These are phyloP conservation scores for Drosophila quadrilineata DNA, from an alignment of 1,140 invertebrate species.

Conservation along the genomic window DNA sequence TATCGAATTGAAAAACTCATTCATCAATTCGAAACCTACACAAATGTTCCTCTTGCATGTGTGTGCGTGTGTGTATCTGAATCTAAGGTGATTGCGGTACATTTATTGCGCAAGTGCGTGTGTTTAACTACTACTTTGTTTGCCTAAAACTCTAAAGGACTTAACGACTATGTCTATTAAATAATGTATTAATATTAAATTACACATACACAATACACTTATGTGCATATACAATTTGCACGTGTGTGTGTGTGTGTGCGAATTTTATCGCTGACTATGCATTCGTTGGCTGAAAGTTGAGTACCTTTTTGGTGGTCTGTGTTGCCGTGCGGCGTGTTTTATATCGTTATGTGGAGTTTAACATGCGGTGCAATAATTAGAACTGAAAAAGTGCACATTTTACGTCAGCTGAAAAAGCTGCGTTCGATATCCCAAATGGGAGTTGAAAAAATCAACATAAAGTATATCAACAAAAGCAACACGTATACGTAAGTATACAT, in stretches of 20 bases:
- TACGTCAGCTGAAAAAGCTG: background rate
- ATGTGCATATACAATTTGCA: background rate
- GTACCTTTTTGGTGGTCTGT: background rate
- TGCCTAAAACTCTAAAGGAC: too few species aligned
- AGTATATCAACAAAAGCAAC: background rate
- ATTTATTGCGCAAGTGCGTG: background rate
- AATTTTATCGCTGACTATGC: background rate
- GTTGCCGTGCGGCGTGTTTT: background rate
- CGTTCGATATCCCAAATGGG: background rate
- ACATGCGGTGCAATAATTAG: too few species aligned
- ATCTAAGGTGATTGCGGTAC: too few species aligned
- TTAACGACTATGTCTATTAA: too few species aligned
- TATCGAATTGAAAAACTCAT: too few species aligned
- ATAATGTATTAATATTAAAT: too few species aligned
- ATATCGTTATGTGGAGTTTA: too few species aligned
- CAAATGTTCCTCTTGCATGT: too few species aligned
- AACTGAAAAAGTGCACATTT: background rate
- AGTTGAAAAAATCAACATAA: background rate
- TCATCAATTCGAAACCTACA: too few species aligned
- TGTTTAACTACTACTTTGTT: too few species aligned
- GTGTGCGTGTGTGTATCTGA: background rate
- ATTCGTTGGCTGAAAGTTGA: background rate
- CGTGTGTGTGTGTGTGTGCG: too few species aligned
- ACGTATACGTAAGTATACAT: conserved; percentile 4
- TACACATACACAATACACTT: too few species aligned